Base-by-base conservation (phyloP, 1,140 invertebrate species). In the Goniozus legneri region DNA sequence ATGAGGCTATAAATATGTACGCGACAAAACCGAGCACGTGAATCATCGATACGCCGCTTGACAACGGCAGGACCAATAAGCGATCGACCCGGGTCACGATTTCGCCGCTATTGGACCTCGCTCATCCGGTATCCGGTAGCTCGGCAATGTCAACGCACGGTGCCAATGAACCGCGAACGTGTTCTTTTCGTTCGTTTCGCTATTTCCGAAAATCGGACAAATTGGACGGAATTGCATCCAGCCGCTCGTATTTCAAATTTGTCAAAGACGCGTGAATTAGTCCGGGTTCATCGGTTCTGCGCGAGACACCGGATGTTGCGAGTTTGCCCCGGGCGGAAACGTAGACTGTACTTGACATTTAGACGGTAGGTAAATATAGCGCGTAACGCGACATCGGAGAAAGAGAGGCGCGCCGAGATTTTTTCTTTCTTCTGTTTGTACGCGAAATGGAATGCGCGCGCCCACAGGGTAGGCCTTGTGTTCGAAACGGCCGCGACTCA, bases 281-380 rank as follows among this genome's bases (percentile, higher is more conserved):
- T n/a, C n/a, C n/a, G n/a, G n/a, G n/a, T n/a, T n/a, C n/a, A n/a
- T n/a, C n/a, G n/a, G n/a, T n/a, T n/a, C n/a, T n/a, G 10, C 20
- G 24, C 24, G 39, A 49, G 3, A 39, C 43, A 47, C 30, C 44
- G 49, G 50, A 41, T 32, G 36, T 20, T 30, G 27, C 20, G 32
- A 39, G 20, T 42, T 32, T 14, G 42, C 24, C 20, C n/a, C 22
- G 20, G n/a, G 12, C 45, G 49, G 48, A 56, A 54, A 54, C 50
- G 50, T 47, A 54, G 55, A 43, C 40, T 52, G 56, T 53, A 53
- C 61, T 66, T 62, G 61, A 66, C 59, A 61, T 62, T 59, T 57
- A 40, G 32, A 8, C 14, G 33, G n/a, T 18, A 20, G 57, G 47
- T 59, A 66, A 66, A 64, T 66, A 64, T 66, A 66, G 58, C 60